phyloP scores from a whole-genome alignment of 2,888 invertebrate species.

The Nomada ruficornis region DNA sequence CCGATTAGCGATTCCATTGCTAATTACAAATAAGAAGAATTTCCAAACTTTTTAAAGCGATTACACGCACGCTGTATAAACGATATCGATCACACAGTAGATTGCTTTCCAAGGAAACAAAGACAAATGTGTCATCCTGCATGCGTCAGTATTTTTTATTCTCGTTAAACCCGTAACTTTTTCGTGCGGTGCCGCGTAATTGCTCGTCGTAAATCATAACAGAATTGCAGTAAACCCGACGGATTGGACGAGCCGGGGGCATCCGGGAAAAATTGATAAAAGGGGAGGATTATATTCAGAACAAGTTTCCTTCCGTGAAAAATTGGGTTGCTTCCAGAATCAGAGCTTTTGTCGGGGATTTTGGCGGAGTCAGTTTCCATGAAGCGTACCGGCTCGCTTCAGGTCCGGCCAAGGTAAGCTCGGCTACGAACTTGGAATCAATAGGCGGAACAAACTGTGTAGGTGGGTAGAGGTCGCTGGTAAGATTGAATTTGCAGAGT shows the following conservation, averaged over 20 bases:
- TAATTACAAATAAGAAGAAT: not conserved
- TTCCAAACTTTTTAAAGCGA: no score
- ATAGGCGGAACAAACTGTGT: conserved; percentile 80
- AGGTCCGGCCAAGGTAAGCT: conserved; percentile 57
- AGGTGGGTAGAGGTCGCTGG: conserved; percentile 74
- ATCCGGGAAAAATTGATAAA: conserved; percentile 37
- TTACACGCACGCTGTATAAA: no score
- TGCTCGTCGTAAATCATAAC: conserved; percentile 26
- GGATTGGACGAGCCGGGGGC: not conserved
- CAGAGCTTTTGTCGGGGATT: conserved; percentile 50
- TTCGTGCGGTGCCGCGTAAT: conserved; percentile 24
- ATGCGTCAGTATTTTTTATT: no score
- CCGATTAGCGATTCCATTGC: not conserved
- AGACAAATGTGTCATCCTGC: no score
- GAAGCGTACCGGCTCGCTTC: conserved; percentile 26
- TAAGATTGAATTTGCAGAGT: conserved; percentile 80
- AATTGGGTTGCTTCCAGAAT: conserved; percentile 62
- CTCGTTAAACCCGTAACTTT: not conserved
- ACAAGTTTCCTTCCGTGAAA: conserved; percentile 52
- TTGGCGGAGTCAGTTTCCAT: conserved; percentile 44
- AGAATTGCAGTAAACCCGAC: conserved; percentile 14
- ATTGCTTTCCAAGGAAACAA: no score
- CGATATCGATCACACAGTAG: no score
- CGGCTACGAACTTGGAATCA: conserved; percentile 69
- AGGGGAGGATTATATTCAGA: conserved; percentile 49